Evolutionary conservation across 2,797 vertebrate genomes (phyloP).

Genomic region (Myotis pilosus): DNA sequence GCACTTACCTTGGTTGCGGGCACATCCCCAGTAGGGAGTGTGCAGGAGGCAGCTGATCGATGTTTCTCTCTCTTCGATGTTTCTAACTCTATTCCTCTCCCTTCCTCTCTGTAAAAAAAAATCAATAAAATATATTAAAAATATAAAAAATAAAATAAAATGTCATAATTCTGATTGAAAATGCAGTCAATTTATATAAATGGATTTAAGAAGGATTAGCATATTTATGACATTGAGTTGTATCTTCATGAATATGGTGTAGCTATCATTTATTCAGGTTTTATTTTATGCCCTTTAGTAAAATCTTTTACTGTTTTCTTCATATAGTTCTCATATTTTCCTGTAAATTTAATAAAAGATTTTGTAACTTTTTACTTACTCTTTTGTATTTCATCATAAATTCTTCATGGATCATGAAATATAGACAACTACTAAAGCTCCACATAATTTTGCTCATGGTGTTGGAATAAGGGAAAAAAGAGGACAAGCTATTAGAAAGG

Average conservation of each 20-base stretch:
- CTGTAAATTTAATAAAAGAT: not conserved
- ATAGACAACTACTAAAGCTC: not conserved
- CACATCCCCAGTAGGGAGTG: no score
- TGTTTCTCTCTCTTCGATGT: no score
- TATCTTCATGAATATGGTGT: not conserved
- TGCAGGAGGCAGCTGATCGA: no score
- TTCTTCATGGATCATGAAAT: not conserved
- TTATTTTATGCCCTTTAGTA: not conserved
- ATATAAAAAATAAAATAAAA: not conserved
- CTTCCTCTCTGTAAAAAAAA: no score
- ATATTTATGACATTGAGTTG: not conserved
- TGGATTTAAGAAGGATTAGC: not conserved
- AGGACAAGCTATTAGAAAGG: not conserved
- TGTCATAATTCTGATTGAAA: not conserved
- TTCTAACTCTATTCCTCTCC: no score
- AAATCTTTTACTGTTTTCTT: not conserved
- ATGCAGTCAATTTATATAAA: not conserved
- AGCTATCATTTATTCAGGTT: not conserved
- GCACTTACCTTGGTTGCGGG: no score
- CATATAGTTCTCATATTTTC: not conserved
- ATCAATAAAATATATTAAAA: no score
- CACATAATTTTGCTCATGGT: not conserved
- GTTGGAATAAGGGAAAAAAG: not conserved
- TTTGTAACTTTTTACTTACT: not conserved
- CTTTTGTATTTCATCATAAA: not conserved